Percentiles rank a stretch among this genome's conserved stretches.
Conservation (phyloP, 2,113 vertebrate species). For the Chlorocebus sabaeus region DNA sequence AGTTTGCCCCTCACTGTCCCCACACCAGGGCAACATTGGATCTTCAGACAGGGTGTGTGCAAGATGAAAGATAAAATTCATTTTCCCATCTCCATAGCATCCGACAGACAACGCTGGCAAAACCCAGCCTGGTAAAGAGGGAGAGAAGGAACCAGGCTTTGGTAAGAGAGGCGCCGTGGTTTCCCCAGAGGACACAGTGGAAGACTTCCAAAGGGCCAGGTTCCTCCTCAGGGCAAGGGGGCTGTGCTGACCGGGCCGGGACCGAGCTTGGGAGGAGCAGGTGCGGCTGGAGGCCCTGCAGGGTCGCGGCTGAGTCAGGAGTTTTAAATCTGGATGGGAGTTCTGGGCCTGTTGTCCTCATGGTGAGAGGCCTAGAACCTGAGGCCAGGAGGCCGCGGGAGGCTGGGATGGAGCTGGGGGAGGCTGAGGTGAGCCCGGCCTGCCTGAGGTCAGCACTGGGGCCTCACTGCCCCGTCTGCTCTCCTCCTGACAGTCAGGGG, state of each 20-base stretch:
- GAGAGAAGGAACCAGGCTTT: accelerated
- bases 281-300: too few species aligned
- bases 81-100: neutral
- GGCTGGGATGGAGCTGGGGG: neutral
- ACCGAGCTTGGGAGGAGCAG: too few species aligned
- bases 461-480: too few species aligned
- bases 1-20: neutral
- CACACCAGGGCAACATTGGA: neutral
- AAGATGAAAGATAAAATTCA: accelerated
- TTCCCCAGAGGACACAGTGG: accelerated
- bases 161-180: accelerated
- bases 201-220: too few species aligned
- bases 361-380: neutral
- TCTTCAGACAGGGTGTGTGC: accelerated
- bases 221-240: too few species aligned
- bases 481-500: neutral
- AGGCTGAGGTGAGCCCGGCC: too few species aligned
- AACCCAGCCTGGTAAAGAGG: accelerated
- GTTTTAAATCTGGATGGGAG: neutral
- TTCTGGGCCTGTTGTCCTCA: neutral
- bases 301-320: too few species aligned
- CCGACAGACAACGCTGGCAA: neutral
- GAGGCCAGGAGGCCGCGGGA: accelerated
- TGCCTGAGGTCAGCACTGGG: too few species aligned
- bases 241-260: too few species aligned